phyloP scores from a whole-genome alignment of 2,113 vertebrate genomes.

The Illadopsis cleaveri region DNA sequence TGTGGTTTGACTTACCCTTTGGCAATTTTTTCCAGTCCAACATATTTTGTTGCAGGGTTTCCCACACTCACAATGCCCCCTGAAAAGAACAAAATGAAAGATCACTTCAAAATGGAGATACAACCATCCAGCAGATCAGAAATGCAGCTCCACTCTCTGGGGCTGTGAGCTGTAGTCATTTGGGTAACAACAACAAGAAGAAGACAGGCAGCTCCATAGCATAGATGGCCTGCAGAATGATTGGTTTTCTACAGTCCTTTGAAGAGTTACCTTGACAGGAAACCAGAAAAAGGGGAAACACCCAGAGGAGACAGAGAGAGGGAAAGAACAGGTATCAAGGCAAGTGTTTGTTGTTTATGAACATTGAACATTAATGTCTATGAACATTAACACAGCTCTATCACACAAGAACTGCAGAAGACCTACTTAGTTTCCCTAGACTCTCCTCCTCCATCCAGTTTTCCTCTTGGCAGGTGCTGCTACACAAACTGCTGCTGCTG shows the following conservation, averaged over 20 bases:
- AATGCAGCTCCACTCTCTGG: not conserved
- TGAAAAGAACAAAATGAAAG: conserved; percentile 47
- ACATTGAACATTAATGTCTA: too few species aligned
- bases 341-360: not conserved
- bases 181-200: not conserved
- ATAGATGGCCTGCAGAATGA: not conserved
- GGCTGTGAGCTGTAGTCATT: not conserved
- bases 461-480: conserved; percentile 88
- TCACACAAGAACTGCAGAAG: not conserved
- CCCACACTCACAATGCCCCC: conserved; percentile 95
- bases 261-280: not conserved
- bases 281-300: not conserved
- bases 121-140: not conserved
- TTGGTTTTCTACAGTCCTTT: not conserved
- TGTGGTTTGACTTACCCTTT: conserved; percentile 85
- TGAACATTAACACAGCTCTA: not conserved
- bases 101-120: not conserved
- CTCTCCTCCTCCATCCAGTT: conserved; percentile 97
- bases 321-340: not conserved
- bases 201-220: not conserved
- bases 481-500: conserved; percentile 86
- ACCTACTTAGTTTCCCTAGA: conserved; percentile 89
- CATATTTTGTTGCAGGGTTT: conserved; percentile 94
- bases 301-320: not conserved
- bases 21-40: conserved; percentile 93